Conservation (phyloP, 30 jellyfish, hydroid and myxozoan genomes). For the Turritopsis rubra region DNA sequence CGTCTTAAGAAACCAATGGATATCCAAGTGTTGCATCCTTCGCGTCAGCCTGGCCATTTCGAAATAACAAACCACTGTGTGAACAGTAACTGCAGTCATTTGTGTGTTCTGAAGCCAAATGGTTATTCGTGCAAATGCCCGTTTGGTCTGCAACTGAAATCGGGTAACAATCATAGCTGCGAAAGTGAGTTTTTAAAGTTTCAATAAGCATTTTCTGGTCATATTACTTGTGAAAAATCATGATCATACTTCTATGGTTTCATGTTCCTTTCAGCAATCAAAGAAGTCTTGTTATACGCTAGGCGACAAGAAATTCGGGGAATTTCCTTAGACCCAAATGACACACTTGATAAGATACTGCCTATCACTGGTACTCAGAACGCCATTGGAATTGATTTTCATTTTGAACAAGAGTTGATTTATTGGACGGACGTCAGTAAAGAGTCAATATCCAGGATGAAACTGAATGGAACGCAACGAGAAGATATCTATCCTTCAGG, state of each 20-base stretch:
- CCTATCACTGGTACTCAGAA: constrained; percentile 75
- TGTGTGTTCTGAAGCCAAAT: constrained; percentile 75
- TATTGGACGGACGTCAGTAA: constrained; percentile 90
- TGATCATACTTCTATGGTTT: background rate
- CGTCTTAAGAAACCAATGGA: constrained; percentile 81
- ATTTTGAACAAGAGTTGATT: constrained; percentile 29
- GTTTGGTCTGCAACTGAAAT: constrained; percentile 57
- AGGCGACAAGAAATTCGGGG: constrained; percentile 88
- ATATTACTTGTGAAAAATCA: background rate
- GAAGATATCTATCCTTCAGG: constrained; percentile 63
- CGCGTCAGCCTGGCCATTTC: constrained; percentile 49
- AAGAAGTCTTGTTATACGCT: constrained; percentile 67
- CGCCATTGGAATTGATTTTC: constrained; percentile 86
- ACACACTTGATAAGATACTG: constrained; percentile 58
- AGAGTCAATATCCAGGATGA: constrained; percentile 62
- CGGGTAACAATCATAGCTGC: constrained; percentile 41
- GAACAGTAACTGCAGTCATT: constrained; percentile 56
- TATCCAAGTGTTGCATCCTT: constrained; percentile 75
- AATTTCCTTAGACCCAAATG: constrained; percentile 58
- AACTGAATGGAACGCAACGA: constrained; percentile 58
- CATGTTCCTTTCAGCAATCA: constrained; percentile 32
- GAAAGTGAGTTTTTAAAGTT: constrained; percentile 35
- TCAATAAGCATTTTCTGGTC: background rate
- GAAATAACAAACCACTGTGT: constrained; percentile 39
- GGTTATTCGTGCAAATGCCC: constrained; percentile 89